Base-by-base conservation (phyloP, 2,113 vertebrate genomes). In the Dinomys branickii region DNA sequence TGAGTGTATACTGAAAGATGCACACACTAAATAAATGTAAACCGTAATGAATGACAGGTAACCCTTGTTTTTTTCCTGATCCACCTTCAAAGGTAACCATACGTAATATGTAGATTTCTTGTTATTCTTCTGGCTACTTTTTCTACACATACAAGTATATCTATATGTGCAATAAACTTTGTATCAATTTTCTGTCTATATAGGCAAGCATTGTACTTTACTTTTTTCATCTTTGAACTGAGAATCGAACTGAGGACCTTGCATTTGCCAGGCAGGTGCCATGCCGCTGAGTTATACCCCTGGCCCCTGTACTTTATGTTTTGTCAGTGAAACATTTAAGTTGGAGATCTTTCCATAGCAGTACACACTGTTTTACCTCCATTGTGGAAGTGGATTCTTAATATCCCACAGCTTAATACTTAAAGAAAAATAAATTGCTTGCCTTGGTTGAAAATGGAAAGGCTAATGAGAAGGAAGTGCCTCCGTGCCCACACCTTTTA, bases 371-470 rank as follows among this genome's bases (percentile, higher is more conserved):
- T 28, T 71, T 86, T 28, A 75, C 20, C 20, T 44, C 19, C 75
- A 54, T 30, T 90, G 90, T 96, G 71, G 17, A 50, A 67, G 71
- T 56, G 47, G 41, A 38, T 73, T 33, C 4, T 10, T 73, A 67
- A 54, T 50, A 86, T n/a, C 24, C 56, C 65, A 92, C 54, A 84
- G 63, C 47, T 97, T 89, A 85, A 88, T 58, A 77, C 9, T 63
- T 84, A 80, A 67, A 91, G 58, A 95, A 80, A 71, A 93, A 75
- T 30, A 92, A 41, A 38, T 24, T 22, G 30, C 24, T 85, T n/a
- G 24, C 11, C 33, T 67, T 24, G 2, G 92, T 94, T 86, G 85
- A 73, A 41, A 92, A 87, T 8, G 38, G 75, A 80, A 86, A 94
- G 78, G 9, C 69, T 75, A 41, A n/a, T 16, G 78, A 73, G 10